phyloP scores from a whole-genome alignment of 35 echinoderm and acorn worm species.

The Heliocidaris erythrogramma region DNA sequence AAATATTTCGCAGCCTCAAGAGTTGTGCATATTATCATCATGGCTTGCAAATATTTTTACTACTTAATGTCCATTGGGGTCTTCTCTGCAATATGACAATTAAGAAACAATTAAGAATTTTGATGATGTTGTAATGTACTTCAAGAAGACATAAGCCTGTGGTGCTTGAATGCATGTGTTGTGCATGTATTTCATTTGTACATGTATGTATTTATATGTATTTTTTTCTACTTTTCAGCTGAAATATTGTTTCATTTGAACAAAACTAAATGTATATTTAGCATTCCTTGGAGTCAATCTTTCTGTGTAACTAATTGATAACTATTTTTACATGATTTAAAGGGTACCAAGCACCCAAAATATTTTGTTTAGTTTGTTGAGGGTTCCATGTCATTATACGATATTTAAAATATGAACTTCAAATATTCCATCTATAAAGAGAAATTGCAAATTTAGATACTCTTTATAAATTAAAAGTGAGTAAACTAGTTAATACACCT shows the following conservation, averaged over 20 bases:
- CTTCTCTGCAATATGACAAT: background rate
- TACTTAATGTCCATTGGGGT: background rate
- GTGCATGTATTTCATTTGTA: background rate
- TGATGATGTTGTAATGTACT: background rate
- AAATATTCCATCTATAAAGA: no score
- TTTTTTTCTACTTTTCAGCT: background rate
- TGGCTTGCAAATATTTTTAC: background rate
- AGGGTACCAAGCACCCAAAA: no score
- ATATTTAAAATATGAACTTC: no score
- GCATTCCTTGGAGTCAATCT: background rate
- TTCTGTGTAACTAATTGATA: background rate
- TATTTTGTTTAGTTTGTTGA: no score
- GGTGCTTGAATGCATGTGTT: slow-evolving; percentile 7
- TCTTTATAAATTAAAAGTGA: no score
- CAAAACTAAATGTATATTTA: background rate
- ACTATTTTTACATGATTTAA: background rate
- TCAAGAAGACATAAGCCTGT: background rate
- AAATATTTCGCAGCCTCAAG: no score
- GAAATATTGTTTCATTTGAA: slow-evolving; percentile 4
- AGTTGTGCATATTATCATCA: background rate
- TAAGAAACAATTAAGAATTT: background rate
- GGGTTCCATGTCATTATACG: no score
- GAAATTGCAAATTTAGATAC: no score
- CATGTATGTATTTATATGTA: background rate
- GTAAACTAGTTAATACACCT: no score